Evolutionary conservation across 1,140 invertebrate genomes (phyloP).

Genomic region (Phortica variegata): DNA sequence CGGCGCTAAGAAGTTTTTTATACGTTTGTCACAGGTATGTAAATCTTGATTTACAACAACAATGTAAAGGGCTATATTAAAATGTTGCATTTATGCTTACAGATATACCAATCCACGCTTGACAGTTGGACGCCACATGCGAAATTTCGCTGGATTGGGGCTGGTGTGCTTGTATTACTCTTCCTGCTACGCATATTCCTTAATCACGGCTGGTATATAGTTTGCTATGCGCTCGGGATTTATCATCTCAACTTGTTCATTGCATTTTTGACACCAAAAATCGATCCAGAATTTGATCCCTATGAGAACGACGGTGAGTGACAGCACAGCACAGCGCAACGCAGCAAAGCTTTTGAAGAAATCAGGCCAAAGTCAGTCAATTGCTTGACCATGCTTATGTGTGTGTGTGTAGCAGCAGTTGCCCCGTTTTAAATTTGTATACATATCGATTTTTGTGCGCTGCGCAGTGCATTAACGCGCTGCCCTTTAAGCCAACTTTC

Average conservation of each 20-base stretch:
- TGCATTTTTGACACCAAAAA: slow-evolving; percentile 98
- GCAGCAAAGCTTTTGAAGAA: no score
- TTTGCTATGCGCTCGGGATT: slow-evolving; percentile 97
- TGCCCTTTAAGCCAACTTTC: no score
- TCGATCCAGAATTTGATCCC: slow-evolving; percentile 93
- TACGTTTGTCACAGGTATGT: slow-evolving; percentile 48
- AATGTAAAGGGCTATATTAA: not conserved
- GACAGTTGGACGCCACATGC: slow-evolving; percentile 69
- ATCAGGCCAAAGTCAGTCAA: not conserved
- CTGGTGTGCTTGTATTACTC: slow-evolving; percentile 59
- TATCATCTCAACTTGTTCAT: slow-evolving; percentile 99
- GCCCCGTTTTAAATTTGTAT: no score
- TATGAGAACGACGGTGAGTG: slow-evolving; percentile 69
- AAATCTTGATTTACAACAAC: not conserved
- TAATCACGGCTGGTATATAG: slow-evolving; percentile 96
- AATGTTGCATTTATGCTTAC: slow-evolving; percentile 14
- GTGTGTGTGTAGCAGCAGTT: no score
- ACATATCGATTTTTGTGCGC: no score
- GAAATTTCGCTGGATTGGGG: slow-evolving; percentile 62
- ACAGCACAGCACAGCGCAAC: no score
- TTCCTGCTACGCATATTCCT: slow-evolving; percentile 65
- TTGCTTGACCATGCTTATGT: not conserved
- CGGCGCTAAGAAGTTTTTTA: slow-evolving; percentile 46
- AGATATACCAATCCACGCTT: slow-evolving; percentile 64
- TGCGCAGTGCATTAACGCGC: no score